phyloP scores from a whole-genome alignment of 2,797 vertebrate species.

The Poeciliopsis turneri region DNA sequence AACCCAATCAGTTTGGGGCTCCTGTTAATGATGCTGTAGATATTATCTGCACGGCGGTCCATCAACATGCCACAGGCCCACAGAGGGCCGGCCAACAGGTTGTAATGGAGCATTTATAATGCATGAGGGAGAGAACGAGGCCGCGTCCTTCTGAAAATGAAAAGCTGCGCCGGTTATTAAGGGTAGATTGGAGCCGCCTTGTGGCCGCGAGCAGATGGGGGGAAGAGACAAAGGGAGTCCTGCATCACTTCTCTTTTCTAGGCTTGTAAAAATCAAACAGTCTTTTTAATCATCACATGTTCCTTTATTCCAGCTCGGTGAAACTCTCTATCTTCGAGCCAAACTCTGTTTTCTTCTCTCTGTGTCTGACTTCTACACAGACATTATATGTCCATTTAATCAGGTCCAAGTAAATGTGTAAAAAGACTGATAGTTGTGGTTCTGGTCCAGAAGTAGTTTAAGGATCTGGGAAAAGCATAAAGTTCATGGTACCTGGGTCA shows the following conservation, averaged over 20 bases:
- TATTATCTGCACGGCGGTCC: constrained; percentile 56
- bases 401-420: background rate
- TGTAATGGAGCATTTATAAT: constrained; percentile 68
- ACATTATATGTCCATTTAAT: background rate
- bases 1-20: constrained; percentile 55
- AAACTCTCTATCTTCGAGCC: constrained; percentile 41
- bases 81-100: constrained; percentile 64
- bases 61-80: constrained; percentile 43
- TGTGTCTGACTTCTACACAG: constrained; percentile 20
- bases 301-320: constrained; percentile 44
- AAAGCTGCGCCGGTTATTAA: constrained; percentile 47
- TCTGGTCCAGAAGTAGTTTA: background rate
- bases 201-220: constrained; percentile 27
- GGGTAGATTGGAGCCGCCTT: constrained; percentile 34
- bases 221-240: constrained; percentile 11
- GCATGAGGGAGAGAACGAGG: constrained; percentile 39
- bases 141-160: constrained; percentile 47
- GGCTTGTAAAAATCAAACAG: constrained; percentile 40
- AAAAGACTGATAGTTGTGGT: background rate
- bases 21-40: constrained; percentile 62
- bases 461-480: background rate
- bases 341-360: constrained; percentile 32
- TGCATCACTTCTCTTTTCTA: constrained; percentile 55
- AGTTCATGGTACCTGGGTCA: background rate
- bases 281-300: constrained; percentile 50